A percentile compares a stretch with the other conserved stretches of the same genome.
Conservation (phyloP, 2,888 invertebrate species). For the Doris montereyensis region DNA sequence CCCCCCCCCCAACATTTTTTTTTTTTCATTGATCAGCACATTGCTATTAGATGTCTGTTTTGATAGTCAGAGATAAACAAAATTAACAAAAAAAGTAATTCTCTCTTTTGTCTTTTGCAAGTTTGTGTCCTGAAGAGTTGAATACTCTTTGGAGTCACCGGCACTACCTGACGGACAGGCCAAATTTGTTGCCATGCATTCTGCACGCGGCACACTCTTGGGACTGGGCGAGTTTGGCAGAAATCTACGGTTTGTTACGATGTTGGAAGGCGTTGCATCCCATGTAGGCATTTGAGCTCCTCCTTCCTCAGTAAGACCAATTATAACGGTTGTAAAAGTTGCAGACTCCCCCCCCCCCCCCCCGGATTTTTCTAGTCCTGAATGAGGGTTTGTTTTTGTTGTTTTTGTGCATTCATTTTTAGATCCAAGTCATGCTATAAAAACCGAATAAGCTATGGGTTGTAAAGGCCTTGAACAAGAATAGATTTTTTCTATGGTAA, state of each 20-base stretch:
- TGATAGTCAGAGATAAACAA: no score
- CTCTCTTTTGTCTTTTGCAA: conserved; percentile 42
- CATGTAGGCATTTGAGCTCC: conserved; percentile 90
- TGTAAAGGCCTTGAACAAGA: no score
- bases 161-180: conserved; percentile 87
- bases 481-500: no score
- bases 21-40: not conserved
- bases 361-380: no score
- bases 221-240: conserved; percentile 90
- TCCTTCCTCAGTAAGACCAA: conserved; percentile 87
- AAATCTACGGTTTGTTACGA: conserved; percentile 88
- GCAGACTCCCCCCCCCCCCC: not conserved
- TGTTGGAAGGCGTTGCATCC: conserved; percentile 90
- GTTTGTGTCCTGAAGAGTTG: conserved; percentile 70
- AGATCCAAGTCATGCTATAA: no score
- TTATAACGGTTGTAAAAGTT: not conserved
- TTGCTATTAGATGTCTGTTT: not conserved
- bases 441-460: no score
- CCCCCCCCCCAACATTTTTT: not conserved
- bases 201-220: conserved; percentile 77
- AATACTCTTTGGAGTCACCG: conserved; percentile 93
- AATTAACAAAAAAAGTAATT: no score
- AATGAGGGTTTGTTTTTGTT: not conserved
- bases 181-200: conserved; percentile 76
- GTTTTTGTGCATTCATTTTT: not conserved